Evolutionary conservation across 2,888 invertebrate genomes (phyloP).

Genomic region (Agrochola lota): DNA sequence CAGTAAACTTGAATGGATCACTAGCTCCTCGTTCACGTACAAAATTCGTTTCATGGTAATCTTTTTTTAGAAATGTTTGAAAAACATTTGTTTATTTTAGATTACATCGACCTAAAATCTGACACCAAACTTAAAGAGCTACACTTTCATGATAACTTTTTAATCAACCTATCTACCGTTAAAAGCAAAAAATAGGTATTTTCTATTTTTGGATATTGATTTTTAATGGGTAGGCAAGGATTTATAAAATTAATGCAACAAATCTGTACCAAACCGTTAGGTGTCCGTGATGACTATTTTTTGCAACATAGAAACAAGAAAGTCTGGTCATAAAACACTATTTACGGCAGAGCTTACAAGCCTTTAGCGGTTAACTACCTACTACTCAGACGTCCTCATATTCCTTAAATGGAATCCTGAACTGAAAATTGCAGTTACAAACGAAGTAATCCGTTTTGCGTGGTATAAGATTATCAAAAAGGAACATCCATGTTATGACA

Average conservation of each 20-base stretch:
- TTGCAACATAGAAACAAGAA: conserved; percentile 57
- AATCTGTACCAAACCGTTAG: conserved; percentile 61
- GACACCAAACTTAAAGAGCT: neutral
- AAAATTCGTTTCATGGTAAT: conserved; percentile 1
- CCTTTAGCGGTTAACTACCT: neutral
- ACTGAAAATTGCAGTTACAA: conserved; percentile 54
- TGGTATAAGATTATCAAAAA: neutral
- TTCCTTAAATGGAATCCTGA: conserved; percentile 48
- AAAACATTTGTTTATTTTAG: neutral
- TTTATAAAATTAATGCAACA: conserved; percentile 14
- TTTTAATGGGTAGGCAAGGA: neutral
- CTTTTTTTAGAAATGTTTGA: neutral
- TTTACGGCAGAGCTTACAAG: conserved; percentile 31
- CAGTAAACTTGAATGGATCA: conserved; percentile 31
- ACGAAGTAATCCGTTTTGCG: neutral
- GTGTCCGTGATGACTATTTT: conserved; percentile 38
- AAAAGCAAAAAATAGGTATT: neutral
- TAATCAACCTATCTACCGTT: neutral
- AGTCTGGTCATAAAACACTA: conserved; percentile 51
- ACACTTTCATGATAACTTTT: neutral
- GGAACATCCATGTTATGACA: neutral
- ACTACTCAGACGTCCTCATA: conserved; percentile 15
- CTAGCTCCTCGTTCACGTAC: conserved; percentile 7
- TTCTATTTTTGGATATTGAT: conserved; percentile 4
- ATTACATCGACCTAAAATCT: neutral